phyloP scores from a whole-genome alignment of 2,888 invertebrate genomes.

The Pristionchus mayeri region DNA sequence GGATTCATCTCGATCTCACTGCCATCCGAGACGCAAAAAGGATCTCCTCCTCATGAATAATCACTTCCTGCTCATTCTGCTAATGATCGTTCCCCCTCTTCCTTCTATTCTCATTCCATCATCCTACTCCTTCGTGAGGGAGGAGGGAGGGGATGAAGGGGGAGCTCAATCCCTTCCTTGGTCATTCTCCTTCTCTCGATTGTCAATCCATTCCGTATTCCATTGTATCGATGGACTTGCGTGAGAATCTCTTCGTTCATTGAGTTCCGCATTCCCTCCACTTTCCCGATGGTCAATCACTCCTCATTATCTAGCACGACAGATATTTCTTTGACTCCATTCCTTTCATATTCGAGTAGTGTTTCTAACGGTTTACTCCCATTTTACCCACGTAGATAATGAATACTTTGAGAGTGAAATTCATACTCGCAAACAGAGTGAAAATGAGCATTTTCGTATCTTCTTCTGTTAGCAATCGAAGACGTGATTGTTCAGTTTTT shows the following conservation, averaged over 20 bases:
- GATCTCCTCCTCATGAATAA: slow-evolving; percentile 14
- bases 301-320: too few relatives aligned
- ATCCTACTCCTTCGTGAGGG: not conserved
- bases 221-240: too few relatives aligned
- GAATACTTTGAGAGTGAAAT: not conserved
- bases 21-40: slow-evolving; percentile 14
- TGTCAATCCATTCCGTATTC: not conserved
- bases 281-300: too few relatives aligned
- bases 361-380: not conserved
- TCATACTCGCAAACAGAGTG: not conserved
- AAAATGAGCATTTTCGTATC: not conserved
- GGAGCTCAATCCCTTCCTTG: not conserved
- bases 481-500: too few relatives aligned
- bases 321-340: too few relatives aligned
- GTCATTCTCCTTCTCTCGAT: not conserved
- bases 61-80: not conserved
- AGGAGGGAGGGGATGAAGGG: not conserved
- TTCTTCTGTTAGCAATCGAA: too few relatives aligned
- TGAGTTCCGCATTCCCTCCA: too few relatives aligned
- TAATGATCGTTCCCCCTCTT: not conserved
- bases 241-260: too few relatives aligned
- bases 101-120: too few relatives aligned
- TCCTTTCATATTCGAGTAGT: not conserved
- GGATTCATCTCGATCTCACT: not conserved
- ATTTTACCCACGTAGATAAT: not conserved